Conservation (phyloP, 2,888 invertebrate genomes). For the Torymus texanus region DNA sequence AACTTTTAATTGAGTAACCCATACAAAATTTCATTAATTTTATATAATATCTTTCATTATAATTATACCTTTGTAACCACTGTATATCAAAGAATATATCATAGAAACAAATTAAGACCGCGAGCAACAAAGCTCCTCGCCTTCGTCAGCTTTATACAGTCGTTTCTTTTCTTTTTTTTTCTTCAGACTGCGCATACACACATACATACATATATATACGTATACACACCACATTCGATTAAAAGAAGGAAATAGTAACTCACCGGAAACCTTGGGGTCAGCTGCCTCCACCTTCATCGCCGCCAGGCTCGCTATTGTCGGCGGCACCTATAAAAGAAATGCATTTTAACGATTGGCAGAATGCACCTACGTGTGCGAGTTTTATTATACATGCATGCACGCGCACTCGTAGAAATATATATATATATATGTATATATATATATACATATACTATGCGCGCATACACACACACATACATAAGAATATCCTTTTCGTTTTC, state of each 20-base stretch:
- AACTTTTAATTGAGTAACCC: no score
- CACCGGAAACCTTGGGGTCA: conserved; percentile 74
- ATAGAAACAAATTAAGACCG: no score
- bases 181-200: no score
- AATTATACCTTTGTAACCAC: no score
- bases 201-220: neutral
- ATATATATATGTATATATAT: no score
- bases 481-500: neutral
- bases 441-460: neutral
- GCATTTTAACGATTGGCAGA: conserved; percentile 56
- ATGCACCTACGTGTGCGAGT: conserved; percentile 59
- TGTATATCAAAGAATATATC: no score
- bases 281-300: conserved; percentile 73
- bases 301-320: conserved; percentile 73
- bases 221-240: conserved; percentile 13
- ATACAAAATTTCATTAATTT: no score
- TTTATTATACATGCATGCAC: conserved; percentile 20
- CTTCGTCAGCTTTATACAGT: no score
- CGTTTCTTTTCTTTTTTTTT: no score
- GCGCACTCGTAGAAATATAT: no score
- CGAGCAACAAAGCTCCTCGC: no score
- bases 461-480: neutral
- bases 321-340: conserved; percentile 70
- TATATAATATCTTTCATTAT: no score
- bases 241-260: conserved; percentile 65